These are phyloP conservation scores for Pantherophis vulpinus DNA, from an alignment of 2,797 vertebrate genomes.

Conservation along the genomic window DNA sequence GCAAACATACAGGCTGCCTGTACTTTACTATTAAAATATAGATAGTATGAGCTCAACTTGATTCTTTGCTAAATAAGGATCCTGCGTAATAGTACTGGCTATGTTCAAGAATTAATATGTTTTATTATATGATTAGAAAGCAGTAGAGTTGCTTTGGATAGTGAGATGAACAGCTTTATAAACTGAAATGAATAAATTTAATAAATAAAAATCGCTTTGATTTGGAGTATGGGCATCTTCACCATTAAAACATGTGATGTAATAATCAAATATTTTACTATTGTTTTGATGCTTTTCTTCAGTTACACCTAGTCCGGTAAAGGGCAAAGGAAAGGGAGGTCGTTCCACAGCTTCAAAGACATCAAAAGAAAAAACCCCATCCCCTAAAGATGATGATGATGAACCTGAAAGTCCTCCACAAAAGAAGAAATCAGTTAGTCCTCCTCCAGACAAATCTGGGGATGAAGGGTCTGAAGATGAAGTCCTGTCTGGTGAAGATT, in stretches of 20 bases:
- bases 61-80: not conserved
- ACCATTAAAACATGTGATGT: not conserved
- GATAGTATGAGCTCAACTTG: not conserved
- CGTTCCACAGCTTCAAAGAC: conserved; percentile 89
- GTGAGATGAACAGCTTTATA: not conserved
- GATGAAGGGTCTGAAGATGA: conserved; percentile 97
- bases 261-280: not conserved
- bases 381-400: conserved; percentile 87
- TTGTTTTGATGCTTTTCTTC: conserved; percentile 38
- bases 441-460: conserved; percentile 83
- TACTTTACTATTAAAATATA: not conserved
- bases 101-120: not conserved
- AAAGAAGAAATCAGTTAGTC: conserved; percentile 83
- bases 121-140: not conserved
- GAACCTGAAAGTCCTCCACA: conserved; percentile 78
- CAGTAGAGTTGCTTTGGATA: not conserved
- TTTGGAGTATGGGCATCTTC: not conserved
- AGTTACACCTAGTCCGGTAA: conserved; percentile 97
- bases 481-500: conserved; percentile 95
- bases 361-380: conserved; percentile 89
- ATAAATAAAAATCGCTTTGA: not conserved
- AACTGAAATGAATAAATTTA: not conserved
- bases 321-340: conserved; percentile 94
- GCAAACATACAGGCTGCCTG: not conserved
- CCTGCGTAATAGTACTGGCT: not conserved